Evolutionary conservation across 1,140 invertebrate species (phyloP), one percentile per base, ranked within the genome.

Genomic region (Hycleus cichorii): DNA sequence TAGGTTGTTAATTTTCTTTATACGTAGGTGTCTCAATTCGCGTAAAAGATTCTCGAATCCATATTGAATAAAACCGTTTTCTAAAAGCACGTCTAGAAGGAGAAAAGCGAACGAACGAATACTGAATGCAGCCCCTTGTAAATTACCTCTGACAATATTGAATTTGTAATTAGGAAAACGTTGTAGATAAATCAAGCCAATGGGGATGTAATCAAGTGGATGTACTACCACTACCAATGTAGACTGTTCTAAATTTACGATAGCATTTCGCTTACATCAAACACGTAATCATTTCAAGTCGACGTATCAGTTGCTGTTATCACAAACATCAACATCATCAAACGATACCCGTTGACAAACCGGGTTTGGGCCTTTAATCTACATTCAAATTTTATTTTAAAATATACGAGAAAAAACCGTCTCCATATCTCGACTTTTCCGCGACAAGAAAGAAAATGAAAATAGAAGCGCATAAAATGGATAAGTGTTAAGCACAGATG

Each of bases 121-220:
- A 18, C 18, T 48, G 47, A 48, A 48, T 48, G 47, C 7, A 18
- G 24, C 32, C 27, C 48, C 26, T 18, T 49, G n/a, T 7, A 49
- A 49, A 49, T 38, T 49, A 39, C 48, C 46, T 45, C 12, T 45
- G 51, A 26, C 42, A 32, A 53, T 53, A 53, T 53, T 53, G 51
- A 45, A 53, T 53, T 53, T 53, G 51, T 53, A 53, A 53, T 53
- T 53, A 53, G 51, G 51, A 18, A 52, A 52, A 53, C 32, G 32
- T 32, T 42, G 42, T 9, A 45, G 44, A 32, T 53, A 53, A 53
- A 53, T 53, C 42, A 45, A 25, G 51, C 11, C 42, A 45, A 46
- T 12, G 5, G 42, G 45, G 50, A 32, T 49, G 39, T 49, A 49
- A 49, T 49, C 48, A 49, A 39, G 48, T 49, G 39, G 48, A 49